Evolutionary conservation across 2,888 invertebrate genomes (phyloP), one percentile per base, ranked within the genome.

Genomic region (Nasonovia ribisnigri): DNA sequence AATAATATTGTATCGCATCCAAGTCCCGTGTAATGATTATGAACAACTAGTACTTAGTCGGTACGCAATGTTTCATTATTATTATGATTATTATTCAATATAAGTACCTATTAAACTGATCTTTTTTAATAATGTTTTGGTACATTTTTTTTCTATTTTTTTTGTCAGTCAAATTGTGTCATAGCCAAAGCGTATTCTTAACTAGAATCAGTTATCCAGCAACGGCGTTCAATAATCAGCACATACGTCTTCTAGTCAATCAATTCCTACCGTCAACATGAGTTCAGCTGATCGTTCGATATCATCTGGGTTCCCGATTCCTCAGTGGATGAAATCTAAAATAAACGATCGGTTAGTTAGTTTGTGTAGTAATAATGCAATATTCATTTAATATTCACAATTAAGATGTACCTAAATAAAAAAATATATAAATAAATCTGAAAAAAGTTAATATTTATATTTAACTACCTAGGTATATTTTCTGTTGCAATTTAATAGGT

Each of bases 321-420:
- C 97, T 4, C 97, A 97, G 95, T 98, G 97, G 97, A 97, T 97
- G 97, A 97, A 97, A 96, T 96, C 96, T 92, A 97, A 96, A 96
- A 96, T 97, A 95, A 96, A 96, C 94, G 97, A 97, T 94, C 96
- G 96, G 97, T 97, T 95, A 95, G 95, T 94, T 86, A 93, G 88
- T 93, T 77, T 89, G 20, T 94, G 10, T 91, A 57, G 1, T 42
- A 36, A 57, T 26, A 57, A 57, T 20, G 1, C 36, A n/a, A 51
- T 88, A 54, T 36, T 20, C 1, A 42, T 24, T 3, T 77, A 36
- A 77, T 77, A 77, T 77, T 42, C 0, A 20, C 20, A 36, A 77
- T 36, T 8, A 36, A 8, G 20, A 36, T 36, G 2, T 26, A 29
- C 29, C 11, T 51, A 67, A n/a, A n/a, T 11, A n/a, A 67, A 16